Evolutionary conservation across 2,113 vertebrate species (phyloP).

Genomic region (Alaudala cheleensis): DNA sequence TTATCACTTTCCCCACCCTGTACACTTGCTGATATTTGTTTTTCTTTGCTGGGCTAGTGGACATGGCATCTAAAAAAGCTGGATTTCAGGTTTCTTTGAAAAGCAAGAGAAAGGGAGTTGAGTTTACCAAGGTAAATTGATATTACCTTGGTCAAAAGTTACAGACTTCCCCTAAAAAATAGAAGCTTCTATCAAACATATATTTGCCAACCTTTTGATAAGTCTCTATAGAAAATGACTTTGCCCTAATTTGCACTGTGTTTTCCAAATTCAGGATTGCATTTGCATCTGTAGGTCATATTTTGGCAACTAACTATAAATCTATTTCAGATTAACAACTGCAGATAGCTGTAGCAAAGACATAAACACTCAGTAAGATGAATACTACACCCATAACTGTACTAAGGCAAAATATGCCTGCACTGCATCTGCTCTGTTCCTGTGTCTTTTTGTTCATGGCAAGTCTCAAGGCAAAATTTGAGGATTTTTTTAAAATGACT

Average conservation of each 20-base stretch:
- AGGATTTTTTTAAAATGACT: neutral
- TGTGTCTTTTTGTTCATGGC: neutral
- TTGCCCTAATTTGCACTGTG: neutral
- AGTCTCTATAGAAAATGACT: neutral
- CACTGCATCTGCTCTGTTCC: neutral
- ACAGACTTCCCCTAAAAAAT: neutral
- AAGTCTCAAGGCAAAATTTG: neutral
- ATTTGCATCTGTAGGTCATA: rapidly evolving
- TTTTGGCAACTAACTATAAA: neutral
- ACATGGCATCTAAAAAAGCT: neutral
- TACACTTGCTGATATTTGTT: neutral
- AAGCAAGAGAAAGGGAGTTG: neutral
- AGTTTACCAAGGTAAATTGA: neutral
- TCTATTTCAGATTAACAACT: neutral
- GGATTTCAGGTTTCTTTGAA: neutral
- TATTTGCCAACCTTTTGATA: neutral
- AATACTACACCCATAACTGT: neutral
- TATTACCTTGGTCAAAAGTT: neutral
- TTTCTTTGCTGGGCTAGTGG: neutral
- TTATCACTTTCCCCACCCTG: neutral
- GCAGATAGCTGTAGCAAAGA: neutral
- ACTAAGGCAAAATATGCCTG: neutral
- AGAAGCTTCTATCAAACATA: neutral
- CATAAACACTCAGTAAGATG: neutral
- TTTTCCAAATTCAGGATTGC: neutral